phyloP scores from a whole-genome alignment of 2,888 invertebrate species.

The Tinea semifulvella region DNA sequence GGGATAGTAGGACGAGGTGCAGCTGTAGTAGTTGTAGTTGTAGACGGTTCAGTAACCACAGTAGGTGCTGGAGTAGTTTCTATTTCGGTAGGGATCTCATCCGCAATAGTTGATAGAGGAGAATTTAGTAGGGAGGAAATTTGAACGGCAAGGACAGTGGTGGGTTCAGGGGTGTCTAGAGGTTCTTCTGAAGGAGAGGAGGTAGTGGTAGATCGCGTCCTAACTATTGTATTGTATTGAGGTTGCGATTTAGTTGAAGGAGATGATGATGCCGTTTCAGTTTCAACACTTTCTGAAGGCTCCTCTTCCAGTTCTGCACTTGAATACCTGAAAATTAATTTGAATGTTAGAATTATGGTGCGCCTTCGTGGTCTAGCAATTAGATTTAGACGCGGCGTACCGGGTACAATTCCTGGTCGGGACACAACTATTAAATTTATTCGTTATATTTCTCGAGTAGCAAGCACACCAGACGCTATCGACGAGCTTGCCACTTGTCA shows the following conservation, averaged over 20 bases:
- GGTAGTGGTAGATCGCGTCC: slow-evolving; percentile 41
- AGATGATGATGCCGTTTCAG: slow-evolving; percentile 39
- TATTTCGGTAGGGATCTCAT: slow-evolving; percentile 29
- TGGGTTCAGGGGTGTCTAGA: slow-evolving; percentile 36
- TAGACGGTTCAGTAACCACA: slow-evolving; percentile 25
- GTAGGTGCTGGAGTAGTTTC: slow-evolving; percentile 28
- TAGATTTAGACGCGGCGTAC: no score
- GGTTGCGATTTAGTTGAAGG: slow-evolving; percentile 34
- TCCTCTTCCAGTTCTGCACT: slow-evolving; percentile 37
- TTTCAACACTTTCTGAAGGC: slow-evolving; percentile 45
- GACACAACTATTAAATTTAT: no score
- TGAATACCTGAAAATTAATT: slow-evolving; percentile 38
- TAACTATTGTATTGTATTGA: slow-evolving; percentile 48
- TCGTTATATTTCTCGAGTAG: no score
- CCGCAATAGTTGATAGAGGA: slow-evolving; percentile 26
- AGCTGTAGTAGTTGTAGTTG: slow-evolving; percentile 25
- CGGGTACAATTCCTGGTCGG: no score
- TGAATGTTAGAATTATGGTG: no score
- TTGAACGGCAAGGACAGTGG: slow-evolving; percentile 52
- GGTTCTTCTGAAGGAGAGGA: slow-evolving; percentile 28
- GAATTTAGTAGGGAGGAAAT: slow-evolving; percentile 53
- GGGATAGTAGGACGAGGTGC: slow-evolving; percentile 26
- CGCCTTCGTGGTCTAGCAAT: no score
- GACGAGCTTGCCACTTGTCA: no score
- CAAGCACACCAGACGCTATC: no score